These are phyloP conservation scores for Scomber japonicus DNA, from an alignment of 2,113 vertebrate species.

Conservation along the genomic window DNA sequence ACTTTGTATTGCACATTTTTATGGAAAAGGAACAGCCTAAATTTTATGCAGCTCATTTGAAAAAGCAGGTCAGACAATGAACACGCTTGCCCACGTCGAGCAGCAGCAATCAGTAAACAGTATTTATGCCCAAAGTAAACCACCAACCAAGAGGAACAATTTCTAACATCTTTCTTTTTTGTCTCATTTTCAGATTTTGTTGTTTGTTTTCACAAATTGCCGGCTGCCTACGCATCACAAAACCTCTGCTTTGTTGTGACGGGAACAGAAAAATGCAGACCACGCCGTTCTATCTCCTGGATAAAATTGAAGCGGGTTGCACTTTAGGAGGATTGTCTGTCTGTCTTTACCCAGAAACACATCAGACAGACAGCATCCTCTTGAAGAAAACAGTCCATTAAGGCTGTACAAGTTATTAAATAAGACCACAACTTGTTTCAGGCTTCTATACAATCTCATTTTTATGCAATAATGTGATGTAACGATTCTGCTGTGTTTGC, in stretches of 20 bases:
- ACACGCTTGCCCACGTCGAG: not conserved
- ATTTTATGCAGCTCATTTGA: conserved; percentile 5
- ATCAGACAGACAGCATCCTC: not conserved
- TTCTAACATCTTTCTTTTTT: not conserved
- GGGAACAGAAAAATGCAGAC: conserved; percentile 31
- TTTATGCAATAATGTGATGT: no score
- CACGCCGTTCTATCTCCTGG: not conserved
- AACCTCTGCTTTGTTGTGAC: not conserved
- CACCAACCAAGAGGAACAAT: conserved; percentile 2
- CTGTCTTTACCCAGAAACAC: not conserved
- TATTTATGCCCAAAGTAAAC: not conserved
- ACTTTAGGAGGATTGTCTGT: not conserved
- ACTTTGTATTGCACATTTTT: conserved; percentile 42
- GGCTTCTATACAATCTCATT: no score
- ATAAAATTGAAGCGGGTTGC: conserved; percentile 1
- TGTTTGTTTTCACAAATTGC: conserved; percentile 39
- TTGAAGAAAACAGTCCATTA: not conserved
- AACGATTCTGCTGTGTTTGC: no score
- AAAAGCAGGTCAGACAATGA: conserved; percentile 35
- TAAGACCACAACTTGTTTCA: no score
- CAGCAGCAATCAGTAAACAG: conserved; percentile 1
- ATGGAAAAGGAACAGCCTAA: conserved; percentile 19
- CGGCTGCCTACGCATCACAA: not conserved
- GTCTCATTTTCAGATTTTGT: not conserved
- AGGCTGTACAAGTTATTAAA: no score